Evolutionary conservation across 2,113 vertebrate genomes (phyloP), one percentile per base, ranked within the genome.

Genomic region (Plotosus lineatus): DNA sequence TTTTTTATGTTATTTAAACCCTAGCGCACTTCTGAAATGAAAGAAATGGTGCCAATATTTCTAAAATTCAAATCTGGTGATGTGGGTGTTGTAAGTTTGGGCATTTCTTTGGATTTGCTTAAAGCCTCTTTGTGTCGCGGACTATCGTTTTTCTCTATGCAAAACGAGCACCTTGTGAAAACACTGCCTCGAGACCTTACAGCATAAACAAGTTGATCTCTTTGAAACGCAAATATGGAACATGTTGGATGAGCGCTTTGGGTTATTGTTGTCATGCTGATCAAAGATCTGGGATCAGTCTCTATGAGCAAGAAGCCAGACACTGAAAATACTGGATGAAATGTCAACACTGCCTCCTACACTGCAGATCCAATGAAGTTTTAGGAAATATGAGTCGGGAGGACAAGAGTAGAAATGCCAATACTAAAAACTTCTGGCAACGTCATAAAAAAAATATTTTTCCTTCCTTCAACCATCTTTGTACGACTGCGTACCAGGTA

Each of bases 21-120:
- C 73, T 80, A 82, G 74, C 87, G 65, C 82, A 74, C 88, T 88
- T 88, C 84, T 78, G 72, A 85, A 72, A 90, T 77, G 82, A 80
- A 66, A 73, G 79, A 83, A 85, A 83, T 60, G 71, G 73, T 83
- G 69, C 81, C 72, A 50, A 79, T 79, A 33, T 46, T 78, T 74
- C 31, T 68, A 23, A 71, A 74, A 51, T 84, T 60, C 48, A 51
- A 80, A 81, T 82, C 80, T 86, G 28, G 36, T 82, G 82, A 86
- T 89, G 92, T 91, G 91, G 90, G 92, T 88, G 91, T 92, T 88
- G 80, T 80, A 86, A 75, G 74, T 86, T 88, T 84, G 79, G 69
- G 85, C 83, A 74, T 84, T 80, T 86, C 86, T 90, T 86, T 53
- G 75, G 71, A 88, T 85, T 90, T 80, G 90, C 90, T 89, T 90